Percentiles rank a stretch among this genome's conserved stretches.
phyloP scores from a whole-genome alignment of 2,797 vertebrate genomes.

The Melanotaenia boesemani region DNA sequence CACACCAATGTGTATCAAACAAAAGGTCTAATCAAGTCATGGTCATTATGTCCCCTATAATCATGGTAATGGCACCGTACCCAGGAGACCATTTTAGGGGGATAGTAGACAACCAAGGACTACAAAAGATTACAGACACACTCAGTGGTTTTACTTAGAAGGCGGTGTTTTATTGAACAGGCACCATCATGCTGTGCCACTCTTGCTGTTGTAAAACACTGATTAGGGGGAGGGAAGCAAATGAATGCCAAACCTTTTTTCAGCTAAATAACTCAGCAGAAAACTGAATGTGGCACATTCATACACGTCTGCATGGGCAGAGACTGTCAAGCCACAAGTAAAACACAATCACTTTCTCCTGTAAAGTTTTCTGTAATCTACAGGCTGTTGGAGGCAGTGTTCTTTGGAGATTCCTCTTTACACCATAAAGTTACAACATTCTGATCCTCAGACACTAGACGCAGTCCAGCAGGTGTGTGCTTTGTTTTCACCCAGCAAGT shows the following conservation, averaged over 20 bases:
- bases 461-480: conserved; percentile 8
- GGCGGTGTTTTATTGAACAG: conserved; percentile 16
- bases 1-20: conserved; percentile 57
- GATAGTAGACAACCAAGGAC: conserved; percentile 20
- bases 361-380: conserved; percentile 6
- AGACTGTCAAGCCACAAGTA: background rate
- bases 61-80: conserved; percentile 43
- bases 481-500: conserved; percentile 67
- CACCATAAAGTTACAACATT: background rate
- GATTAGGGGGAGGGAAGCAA: conserved; percentile 21
- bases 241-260: conserved; percentile 19
- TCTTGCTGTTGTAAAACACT: conserved; percentile 15
- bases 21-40: conserved; percentile 48
- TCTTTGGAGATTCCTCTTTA: conserved; percentile 12
- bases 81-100: conserved; percentile 26
- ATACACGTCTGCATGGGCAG: conserved; percentile 1
- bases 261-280: conserved; percentile 33
- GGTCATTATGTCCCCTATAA: conserved; percentile 38
- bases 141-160: conserved; percentile 10
- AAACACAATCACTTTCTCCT: conserved; percentile 2
- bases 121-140: background rate
- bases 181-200: conserved; percentile 2
- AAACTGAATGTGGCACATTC: conserved; percentile 31
- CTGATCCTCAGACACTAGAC: background rate
- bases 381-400: background rate